phyloP scores from a whole-genome alignment of 2,888 invertebrate species.

The Molorchus minor region DNA sequence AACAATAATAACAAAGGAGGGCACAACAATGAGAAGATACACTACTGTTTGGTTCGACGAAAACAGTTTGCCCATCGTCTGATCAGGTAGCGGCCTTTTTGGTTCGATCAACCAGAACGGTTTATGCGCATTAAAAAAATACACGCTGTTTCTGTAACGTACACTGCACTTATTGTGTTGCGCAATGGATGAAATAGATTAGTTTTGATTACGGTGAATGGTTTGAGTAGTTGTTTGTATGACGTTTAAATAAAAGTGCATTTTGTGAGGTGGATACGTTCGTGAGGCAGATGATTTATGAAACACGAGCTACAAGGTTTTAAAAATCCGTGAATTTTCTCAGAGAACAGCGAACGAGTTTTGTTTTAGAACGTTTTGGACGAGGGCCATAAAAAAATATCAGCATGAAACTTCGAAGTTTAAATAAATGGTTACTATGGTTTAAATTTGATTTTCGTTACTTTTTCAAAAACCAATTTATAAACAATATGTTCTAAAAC shows the following conservation, averaged over 20 bases:
- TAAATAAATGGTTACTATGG: no score
- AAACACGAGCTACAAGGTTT: background rate
- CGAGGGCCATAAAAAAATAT: no score
- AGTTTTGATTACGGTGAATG: conserved; percentile 9
- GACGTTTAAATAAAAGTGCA: conserved; percentile 4
- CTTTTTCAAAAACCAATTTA: no score
- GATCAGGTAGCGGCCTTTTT: conserved; percentile 30
- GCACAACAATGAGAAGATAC: conserved; percentile 57
- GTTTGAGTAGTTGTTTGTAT: conserved; percentile 5
- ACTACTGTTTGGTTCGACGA: conserved; percentile 44
- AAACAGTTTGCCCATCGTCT: conserved; percentile 24
- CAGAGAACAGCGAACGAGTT: no score
- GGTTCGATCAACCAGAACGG: conserved; percentile 28
- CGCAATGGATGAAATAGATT: conserved; percentile 10
- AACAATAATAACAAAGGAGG: conserved; percentile 57
- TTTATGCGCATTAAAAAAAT: conserved; percentile 26
- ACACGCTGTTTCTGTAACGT: conserved; percentile 16
- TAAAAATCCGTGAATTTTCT: no score
- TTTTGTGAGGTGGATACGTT: background rate
- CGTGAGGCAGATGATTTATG: background rate
- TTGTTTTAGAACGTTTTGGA: no score
- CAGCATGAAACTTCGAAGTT: no score
- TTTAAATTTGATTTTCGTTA: no score
- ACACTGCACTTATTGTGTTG: conserved; percentile 20
- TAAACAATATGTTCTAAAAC: no score